phyloP scores from a whole-genome alignment of 2,888 invertebrate genomes.

The Urechis unicinctus region DNA sequence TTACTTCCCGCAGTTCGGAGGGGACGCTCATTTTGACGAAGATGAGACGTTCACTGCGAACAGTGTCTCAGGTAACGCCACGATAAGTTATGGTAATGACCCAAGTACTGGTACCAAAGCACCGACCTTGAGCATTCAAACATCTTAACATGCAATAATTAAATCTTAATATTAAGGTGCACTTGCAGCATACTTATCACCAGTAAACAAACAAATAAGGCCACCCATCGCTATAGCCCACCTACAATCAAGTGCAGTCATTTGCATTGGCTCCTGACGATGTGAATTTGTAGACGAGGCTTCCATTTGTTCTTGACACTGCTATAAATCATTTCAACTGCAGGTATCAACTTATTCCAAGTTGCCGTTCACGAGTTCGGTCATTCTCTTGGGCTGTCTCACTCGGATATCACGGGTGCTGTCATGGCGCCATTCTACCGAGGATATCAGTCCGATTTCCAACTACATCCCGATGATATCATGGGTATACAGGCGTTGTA shows the following conservation, averaged over 20 bases:
- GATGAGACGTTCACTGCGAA: slow-evolving; percentile 58
- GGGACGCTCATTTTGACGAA: slow-evolving; percentile 96
- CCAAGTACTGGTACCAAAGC: too few relatives aligned
- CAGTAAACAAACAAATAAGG: too few relatives aligned
- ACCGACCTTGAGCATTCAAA: too few relatives aligned
- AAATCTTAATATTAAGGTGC: too few relatives aligned
- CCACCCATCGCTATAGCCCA: too few relatives aligned
- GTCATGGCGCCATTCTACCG: not conserved
- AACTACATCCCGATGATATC: not conserved
- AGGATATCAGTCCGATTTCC: not conserved
- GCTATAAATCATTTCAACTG: not conserved
- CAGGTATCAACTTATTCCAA: not conserved
- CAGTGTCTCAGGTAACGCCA: not conserved
- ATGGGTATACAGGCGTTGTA: not conserved
- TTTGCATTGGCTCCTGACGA: too few relatives aligned
- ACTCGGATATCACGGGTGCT: not conserved
- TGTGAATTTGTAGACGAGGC: too few relatives aligned
- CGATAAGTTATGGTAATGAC: too few relatives aligned
- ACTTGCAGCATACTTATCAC: too few relatives aligned
- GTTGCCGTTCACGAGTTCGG: not conserved
- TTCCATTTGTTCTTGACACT: too few relatives aligned
- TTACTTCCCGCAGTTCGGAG: slow-evolving; percentile 91
- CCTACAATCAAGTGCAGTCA: too few relatives aligned
- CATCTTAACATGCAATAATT: too few relatives aligned
- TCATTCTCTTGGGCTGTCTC: not conserved